Evolutionary conservation across 2,113 vertebrate genomes (phyloP).

Genomic region (Megaptera novaeangliae): DNA sequence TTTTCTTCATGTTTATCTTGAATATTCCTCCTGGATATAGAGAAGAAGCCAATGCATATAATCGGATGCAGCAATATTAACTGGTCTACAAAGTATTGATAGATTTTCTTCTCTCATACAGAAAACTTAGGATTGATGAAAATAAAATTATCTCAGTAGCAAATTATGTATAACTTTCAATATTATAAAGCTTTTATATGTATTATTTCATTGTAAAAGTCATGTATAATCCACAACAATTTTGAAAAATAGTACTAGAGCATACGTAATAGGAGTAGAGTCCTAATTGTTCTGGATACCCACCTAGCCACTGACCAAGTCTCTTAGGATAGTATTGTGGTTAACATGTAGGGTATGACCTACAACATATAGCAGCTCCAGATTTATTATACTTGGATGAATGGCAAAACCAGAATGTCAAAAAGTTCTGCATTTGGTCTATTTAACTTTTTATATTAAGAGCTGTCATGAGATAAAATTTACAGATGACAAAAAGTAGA

Average conservation of each 20-base stretch:
- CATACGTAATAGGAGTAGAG: accelerated
- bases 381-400: neutral
- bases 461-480: neutral
- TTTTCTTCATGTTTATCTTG: neutral
- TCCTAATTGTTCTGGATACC: neutral
- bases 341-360: neutral
- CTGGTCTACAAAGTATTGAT: neutral
- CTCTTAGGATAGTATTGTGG: neutral
- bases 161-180: neutral
- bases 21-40: neutral
- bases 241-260: neutral
- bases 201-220: neutral
- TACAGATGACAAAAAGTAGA: neutral
- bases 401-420: neutral
- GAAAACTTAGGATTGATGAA: neutral
- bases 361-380: neutral
- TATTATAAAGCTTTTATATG: neutral
- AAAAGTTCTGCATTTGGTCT: neutral
- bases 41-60: neutral
- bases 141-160: neutral
- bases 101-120: neutral
- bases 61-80: neutral
- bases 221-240: neutral
- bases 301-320: neutral
- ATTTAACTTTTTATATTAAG: neutral